Base-by-base conservation (phyloP, 2,797 vertebrate genomes). In the Xerus rutilus region DNA sequence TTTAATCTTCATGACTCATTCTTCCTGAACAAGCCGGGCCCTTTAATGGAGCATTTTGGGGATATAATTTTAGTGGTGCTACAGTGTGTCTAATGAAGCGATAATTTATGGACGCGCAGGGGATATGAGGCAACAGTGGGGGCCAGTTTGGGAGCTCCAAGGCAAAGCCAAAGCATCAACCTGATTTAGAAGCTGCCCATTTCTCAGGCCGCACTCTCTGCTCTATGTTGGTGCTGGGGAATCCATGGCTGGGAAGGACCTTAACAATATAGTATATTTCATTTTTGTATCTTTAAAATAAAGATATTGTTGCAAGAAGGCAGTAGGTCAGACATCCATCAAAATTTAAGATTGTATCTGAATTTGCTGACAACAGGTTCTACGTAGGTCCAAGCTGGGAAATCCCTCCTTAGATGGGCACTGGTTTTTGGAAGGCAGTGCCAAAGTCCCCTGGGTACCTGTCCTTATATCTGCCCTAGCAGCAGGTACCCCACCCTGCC, bases 1-100 rank as follows among this genome's bases (percentile, higher is more conserved):
- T 98, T 98, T 98, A 93, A 98, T 98, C 98, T 97, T 96, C 20
- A 59, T 94, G 97, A 97, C 79, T 97, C 96, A 96, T 49, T 57
- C 35, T 25, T 97, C 96, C 88, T 84, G 93, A 98, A 69, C 92
- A 82, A 97, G 20, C 28, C 77, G 45, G 95, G 77, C 89, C 81
- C 95, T 93, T 97, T 95, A 90, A 97, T 82, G 39, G 52, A 97
- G 95, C 73, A 11, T 97, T 97, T 97, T 96, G 93, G 54, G 76
- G 72, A 76, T 96, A 89, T 97, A 89, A 81, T 79, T 98, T 98
- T 96, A 98, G 96, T 97, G 96, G 95, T 96, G 97, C 95, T 96
- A 97, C 97, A 88, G 94, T 84, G 95, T 89, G 97, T 97, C 98
- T 98, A 98, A 97, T 86, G 85, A 93, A 93, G 93, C 89, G 93